Percentiles rank a stretch among this genome's conserved stretches.
phyloP scores from a whole-genome alignment of 2,113 vertebrate genomes.

The Epinephelus fuscoguttatus region DNA sequence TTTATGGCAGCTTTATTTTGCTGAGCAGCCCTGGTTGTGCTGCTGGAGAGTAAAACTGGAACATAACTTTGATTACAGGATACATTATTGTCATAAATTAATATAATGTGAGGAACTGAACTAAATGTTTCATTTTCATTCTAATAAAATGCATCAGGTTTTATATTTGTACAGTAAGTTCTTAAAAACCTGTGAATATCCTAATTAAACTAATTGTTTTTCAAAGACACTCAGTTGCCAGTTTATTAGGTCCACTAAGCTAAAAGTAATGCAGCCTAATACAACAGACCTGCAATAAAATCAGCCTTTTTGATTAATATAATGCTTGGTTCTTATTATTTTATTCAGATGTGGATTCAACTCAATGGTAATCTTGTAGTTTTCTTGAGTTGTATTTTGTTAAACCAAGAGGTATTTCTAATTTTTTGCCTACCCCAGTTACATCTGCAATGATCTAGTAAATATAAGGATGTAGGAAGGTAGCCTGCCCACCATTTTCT shows the following conservation, averaged over 20 bases:
- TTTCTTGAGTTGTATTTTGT: background rate
- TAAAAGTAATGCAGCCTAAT: background rate
- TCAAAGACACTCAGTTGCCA: background rate
- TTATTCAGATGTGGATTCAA: background rate
- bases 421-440: background rate
- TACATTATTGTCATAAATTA: background rate
- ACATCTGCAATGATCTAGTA: background rate
- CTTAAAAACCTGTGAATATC: background rate
- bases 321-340: background rate
- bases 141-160: background rate
- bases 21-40: background rate
- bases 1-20: slow-evolving; percentile 16
- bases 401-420: background rate
- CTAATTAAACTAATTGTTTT: background rate
- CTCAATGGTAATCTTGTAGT: background rate
- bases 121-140: background rate
- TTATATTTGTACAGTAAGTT: background rate
- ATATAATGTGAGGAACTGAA: background rate
- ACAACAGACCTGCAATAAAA: background rate
- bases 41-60: slow-evolving; percentile 3
- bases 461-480: background rate
- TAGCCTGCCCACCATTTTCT: no score
- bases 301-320: no score
- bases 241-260: background rate
- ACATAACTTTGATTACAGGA: background rate